Conservation (phyloP, 2,797 vertebrate genomes). For the Sebastolobus alascanus region DNA sequence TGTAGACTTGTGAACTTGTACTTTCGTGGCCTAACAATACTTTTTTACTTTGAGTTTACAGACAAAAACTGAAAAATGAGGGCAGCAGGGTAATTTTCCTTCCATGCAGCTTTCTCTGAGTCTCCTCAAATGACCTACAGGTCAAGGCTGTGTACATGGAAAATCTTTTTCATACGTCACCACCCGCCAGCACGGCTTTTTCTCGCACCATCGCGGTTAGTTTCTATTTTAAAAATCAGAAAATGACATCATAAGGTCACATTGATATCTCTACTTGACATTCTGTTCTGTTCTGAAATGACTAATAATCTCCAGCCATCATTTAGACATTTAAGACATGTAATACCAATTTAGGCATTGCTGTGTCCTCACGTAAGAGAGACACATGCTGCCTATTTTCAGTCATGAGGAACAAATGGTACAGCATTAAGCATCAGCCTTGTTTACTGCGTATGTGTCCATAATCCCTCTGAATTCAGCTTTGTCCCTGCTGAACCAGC, state of each 20-base stretch:
- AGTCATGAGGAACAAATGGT: constrained; percentile 52
- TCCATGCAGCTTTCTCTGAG: constrained; percentile 18
- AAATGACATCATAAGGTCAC: constrained; percentile 8
- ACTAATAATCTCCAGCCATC: not conserved
- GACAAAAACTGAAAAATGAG: not conserved
- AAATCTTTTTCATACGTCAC: constrained; percentile 62
- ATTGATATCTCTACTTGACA: not conserved
- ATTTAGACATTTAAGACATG: constrained; percentile 20
- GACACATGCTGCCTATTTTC: constrained; percentile 39
- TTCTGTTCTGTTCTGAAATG: not conserved
- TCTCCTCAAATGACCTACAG: constrained; percentile 46
- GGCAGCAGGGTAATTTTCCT: constrained; percentile 9
- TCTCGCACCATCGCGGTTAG: constrained; percentile 23
- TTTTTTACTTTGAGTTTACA: constrained; percentile 2
- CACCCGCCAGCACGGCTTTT: constrained; percentile 23
- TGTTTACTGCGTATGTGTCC: constrained; percentile 27
- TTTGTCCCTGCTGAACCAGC: constrained; percentile 6
- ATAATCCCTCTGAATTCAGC: constrained; percentile 13
- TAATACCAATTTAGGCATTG: not conserved
- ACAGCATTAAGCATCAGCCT: not conserved
- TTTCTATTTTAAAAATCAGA: constrained; percentile 10
- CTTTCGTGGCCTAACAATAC: not conserved
- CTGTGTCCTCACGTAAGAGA: constrained; percentile 36
- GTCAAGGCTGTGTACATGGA: constrained; percentile 58
- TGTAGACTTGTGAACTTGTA: not conserved